These are phyloP conservation scores for Alcedo quadribrachys DNA, from an alignment of 2,797 vertebrate genomes.

Conservation along the genomic window DNA sequence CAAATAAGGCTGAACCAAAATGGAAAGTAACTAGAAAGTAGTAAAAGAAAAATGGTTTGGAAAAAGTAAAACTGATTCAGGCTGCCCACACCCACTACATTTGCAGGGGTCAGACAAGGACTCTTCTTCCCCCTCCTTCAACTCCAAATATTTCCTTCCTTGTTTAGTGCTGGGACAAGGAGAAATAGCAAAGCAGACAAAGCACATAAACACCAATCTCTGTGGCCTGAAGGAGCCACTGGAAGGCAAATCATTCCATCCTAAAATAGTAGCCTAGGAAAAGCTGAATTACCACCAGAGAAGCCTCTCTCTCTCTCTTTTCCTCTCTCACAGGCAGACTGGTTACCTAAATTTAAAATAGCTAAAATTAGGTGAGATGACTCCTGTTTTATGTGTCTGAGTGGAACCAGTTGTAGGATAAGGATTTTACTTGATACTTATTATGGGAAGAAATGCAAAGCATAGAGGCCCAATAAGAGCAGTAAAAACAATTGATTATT, in stretches of 20 bases:
- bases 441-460: not conserved
- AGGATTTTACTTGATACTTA: not conserved
- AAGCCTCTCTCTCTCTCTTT: not conserved
- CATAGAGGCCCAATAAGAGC: not conserved
- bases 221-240: constrained; percentile 25
- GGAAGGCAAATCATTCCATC: constrained; percentile 32
- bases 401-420: not conserved
- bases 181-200: constrained; percentile 56
- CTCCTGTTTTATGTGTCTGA: not conserved
- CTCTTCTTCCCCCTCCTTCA: constrained; percentile 60
- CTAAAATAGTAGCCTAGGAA: constrained; percentile 49
- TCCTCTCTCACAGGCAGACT: not conserved
- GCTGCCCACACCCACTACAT: constrained; percentile 49
- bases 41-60: constrained; percentile 18
- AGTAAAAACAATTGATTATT: not conserved
- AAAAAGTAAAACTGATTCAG: constrained; percentile 52
- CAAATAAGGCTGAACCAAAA: constrained; percentile 58
- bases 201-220: constrained; percentile 27
- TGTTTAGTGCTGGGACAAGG: not conserved
- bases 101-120: constrained; percentile 58
- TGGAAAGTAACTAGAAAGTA: constrained; percentile 70
- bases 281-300: constrained; percentile 35
- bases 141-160: constrained; percentile 60
- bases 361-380: constrained; percentile 19
- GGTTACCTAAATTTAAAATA: constrained; percentile 15